Percentiles rank a stretch among this genome's conserved stretches.
Conservation (phyloP, 2,797 vertebrate species). For the Sus cebifrons region DNA sequence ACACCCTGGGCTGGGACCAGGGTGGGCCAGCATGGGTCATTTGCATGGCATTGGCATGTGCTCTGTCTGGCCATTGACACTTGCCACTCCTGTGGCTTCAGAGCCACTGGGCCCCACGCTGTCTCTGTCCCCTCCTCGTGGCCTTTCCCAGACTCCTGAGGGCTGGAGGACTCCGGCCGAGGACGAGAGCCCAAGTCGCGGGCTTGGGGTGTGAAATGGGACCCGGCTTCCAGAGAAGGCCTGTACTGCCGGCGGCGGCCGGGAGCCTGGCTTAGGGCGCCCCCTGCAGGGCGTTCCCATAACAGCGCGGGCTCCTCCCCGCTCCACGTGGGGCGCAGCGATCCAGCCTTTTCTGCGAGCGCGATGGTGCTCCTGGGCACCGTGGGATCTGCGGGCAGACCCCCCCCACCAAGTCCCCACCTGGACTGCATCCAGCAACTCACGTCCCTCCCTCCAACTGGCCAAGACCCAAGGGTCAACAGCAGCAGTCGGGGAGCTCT, state of each 20-base stretch:
- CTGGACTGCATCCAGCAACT: neutral
- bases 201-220: neutral
- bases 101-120: neutral
- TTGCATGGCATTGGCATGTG: neutral
- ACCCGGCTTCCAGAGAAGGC: neutral
- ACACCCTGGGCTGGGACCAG: neutral
- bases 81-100: conserved; percentile 30
- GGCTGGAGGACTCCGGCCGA: neutral
- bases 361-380: neutral
- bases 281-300: conserved; percentile 74
- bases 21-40: neutral
- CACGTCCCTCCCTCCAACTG: neutral
- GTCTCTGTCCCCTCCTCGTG: neutral
- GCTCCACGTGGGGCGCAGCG: rapidly evolving
- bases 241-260: rapidly evolving
- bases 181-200: neutral
- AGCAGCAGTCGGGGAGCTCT: neutral
- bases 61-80: neutral
- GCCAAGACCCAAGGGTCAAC: neutral
- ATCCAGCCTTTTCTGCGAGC: neutral
- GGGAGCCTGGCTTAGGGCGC: conserved; percentile 80
- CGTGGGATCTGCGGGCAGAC: neutral
- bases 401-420: neutral
- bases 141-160: neutral
- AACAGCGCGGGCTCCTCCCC: neutral